These are phyloP conservation scores for Adoxophyes honmai DNA, from an alignment of 1,140 invertebrate genomes.

Conservation along the genomic window DNA sequence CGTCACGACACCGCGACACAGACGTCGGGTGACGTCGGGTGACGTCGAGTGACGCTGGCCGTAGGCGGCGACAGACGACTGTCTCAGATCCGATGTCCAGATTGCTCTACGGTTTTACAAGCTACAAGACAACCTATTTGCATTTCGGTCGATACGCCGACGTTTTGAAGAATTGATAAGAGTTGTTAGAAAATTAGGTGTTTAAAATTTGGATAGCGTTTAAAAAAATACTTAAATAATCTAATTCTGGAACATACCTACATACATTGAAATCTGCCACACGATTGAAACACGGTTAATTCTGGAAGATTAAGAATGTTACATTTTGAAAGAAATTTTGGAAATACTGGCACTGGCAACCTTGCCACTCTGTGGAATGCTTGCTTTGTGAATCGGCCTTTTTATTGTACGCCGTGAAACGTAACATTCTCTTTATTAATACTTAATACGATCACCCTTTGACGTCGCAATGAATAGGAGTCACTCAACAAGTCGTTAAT, in stretches of 20 bases:
- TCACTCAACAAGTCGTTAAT: conserved; percentile 75
- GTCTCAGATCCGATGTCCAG: conserved; percentile 40
- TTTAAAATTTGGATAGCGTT: too few species aligned
- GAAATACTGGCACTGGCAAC: conserved; percentile 9
- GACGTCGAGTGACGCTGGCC: conserved; percentile 28
- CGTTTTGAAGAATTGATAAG: background rate
- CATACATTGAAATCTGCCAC: too few species aligned
- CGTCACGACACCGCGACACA: conserved; percentile 46
- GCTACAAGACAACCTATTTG: conserved; percentile 50
- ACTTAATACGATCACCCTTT: conserved; percentile 65
- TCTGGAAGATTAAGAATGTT: too few species aligned
- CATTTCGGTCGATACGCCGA: conserved; percentile 36
- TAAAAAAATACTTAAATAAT: too few species aligned
- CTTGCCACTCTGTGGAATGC: conserved; percentile 30
- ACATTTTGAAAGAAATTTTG: too few species aligned
- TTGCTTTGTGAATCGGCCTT: conserved; percentile 20
- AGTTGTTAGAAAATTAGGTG: too few species aligned
- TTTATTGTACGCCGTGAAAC: conserved; percentile 43
- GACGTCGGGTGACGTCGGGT: conserved; percentile 15
- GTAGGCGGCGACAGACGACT: conserved; percentile 36
- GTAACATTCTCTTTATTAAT: conserved; percentile 68
- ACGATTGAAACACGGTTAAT: too few species aligned
- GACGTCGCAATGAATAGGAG: conserved; percentile 64
- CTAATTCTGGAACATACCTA: too few species aligned
- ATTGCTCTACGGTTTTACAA: conserved; percentile 51